Evolutionary conservation across 2,113 vertebrate genomes (phyloP), one percentile per base, ranked within the genome.

Genomic region (Carassius gibelio): DNA sequence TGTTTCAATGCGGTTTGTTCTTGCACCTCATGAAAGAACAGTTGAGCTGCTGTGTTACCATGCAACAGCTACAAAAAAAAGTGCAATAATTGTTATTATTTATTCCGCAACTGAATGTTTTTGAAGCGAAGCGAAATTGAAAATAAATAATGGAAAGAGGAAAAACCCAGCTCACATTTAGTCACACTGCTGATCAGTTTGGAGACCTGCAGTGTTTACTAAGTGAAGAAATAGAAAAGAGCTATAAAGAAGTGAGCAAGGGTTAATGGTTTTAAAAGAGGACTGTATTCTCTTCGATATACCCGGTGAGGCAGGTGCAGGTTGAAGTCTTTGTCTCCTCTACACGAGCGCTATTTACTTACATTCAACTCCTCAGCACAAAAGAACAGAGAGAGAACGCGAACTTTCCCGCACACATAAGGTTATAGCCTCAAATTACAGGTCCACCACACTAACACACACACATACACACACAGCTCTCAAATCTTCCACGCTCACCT

Each of bases 221-320:
- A 34, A 34, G 61, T 30, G 15, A 50, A 10, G 68, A 11, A 68
- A 66, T 10, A 84, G 55, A 84, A 78, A 72, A 21, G 45, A 80
- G 64, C 64, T 68, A 86, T 64, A 75, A 75, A 84, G 75, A 84
- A 68, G 59, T 82, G 68, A 79, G 66, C 8, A 36, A 48, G 50
- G 55, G 78, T 86, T 86, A 87, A 87, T 87, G 76, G 62, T 79
- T 78, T 86, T 64, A 84, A 87, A 84, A 71, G 42, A 71, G 82
- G 38, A 72, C 34, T 77, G 84, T 82, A 50, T 82, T 81, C 75
- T 87, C 15, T 62, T 66, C 42, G 45, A 59, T 75, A 87, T 71
- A 74, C 71, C n/a, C 26, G 72, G 64, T 57, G 48, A n/a, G 75
- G 82, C 88, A 88, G 86, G 86, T 89, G 88, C 84, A 82, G 81